Base-by-base conservation (phyloP, 2,888 invertebrate species). In the Leucania comma region DNA sequence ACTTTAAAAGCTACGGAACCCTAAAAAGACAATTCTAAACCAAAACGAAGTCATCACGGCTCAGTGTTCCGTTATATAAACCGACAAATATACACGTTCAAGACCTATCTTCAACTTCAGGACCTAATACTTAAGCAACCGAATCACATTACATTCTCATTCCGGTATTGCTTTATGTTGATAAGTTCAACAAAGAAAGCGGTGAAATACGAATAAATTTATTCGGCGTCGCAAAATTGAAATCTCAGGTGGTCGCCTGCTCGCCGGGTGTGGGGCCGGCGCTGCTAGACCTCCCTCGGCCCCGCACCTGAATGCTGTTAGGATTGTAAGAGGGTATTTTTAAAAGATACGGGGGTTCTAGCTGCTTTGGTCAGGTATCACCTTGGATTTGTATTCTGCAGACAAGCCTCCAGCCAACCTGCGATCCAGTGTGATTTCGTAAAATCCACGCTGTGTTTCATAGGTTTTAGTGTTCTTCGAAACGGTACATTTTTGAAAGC, bases 231-330 rank as follows among this genome's bases (percentile, higher is more conserved):
- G 90, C 91, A 89, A 95, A 94, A 95, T 95, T 95, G 94, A 94
- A 95, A 95, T 95, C 94, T 94, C 95, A 95, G 94, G 94, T 95
- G 95, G 93, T 91, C 91, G 90, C 83, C 85, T 85, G 87, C 88
- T 85, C 87, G 89, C 83, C 88, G 87, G 82, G 77, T 84, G 79
- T 85, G 69, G 72, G 78, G 78, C 93, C 92, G 90, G 75, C 68
- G 10, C 88, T 56, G 51, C 42, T 48, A 85, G 93, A 89, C 75
- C 92, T 83, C 74, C 86, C 74, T 77, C 72, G 67, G 77, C 79
- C 83, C 81, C 77, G 72, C 77, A 77, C 81, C 67, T 77, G 77
- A 78, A 82, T 83, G 77, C 71, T 72, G 78, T 77, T 79, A 54
- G 80, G 83, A 78, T 64, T 71, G 67, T 57, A 74, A 63, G 66